Percentiles rank a stretch among this genome's conserved stretches.
These are phyloP conservation scores for Drosophila pectinifera DNA, from an alignment of 1,140 invertebrate species.

Conservation along the genomic window DNA sequence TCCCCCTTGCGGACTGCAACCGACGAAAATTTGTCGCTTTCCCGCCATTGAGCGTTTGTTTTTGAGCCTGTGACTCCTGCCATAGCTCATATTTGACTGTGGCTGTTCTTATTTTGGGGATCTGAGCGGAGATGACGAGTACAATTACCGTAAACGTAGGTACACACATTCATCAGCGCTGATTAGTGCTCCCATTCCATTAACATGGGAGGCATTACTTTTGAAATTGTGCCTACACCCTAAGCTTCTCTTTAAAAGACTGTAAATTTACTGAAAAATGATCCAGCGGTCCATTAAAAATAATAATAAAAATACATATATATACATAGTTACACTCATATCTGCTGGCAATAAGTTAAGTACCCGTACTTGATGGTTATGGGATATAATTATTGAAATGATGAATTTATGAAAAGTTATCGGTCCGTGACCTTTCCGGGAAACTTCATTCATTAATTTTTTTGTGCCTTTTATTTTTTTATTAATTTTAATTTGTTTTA, in stretches of 20 bases:
- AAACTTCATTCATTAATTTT: too few relatives aligned
- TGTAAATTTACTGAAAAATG: too few relatives aligned
- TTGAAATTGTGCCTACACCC: not conserved
- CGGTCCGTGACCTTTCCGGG: too few relatives aligned
- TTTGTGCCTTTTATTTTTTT: too few relatives aligned
- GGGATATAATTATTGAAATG: too few relatives aligned
- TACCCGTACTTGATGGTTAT: too few relatives aligned
- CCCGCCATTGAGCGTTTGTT: constrained; percentile 57
- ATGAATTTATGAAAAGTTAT: too few relatives aligned
- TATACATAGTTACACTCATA: too few relatives aligned
- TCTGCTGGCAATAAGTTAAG: too few relatives aligned
- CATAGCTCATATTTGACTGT: constrained; percentile 42
- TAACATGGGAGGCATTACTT: constrained; percentile 8
- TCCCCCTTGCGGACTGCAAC: constrained; percentile 39
- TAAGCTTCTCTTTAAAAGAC: not conserved
- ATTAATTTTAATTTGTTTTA: too few relatives aligned
- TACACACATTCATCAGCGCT: constrained; percentile 12
- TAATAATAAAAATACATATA: too few relatives aligned
- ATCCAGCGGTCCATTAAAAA: too few relatives aligned
- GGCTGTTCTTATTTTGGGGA: constrained; percentile 50
- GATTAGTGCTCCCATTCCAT: constrained; percentile 3
- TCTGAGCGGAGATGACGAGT: constrained; percentile 23
- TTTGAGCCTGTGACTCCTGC: constrained; percentile 14
- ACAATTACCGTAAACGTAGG: constrained; percentile 52
- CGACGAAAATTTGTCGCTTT: constrained; percentile 28